These are phyloP conservation scores for Trachelus iudaicus DNA, from an alignment of 2,888 invertebrate genomes.

Conservation along the genomic window DNA sequence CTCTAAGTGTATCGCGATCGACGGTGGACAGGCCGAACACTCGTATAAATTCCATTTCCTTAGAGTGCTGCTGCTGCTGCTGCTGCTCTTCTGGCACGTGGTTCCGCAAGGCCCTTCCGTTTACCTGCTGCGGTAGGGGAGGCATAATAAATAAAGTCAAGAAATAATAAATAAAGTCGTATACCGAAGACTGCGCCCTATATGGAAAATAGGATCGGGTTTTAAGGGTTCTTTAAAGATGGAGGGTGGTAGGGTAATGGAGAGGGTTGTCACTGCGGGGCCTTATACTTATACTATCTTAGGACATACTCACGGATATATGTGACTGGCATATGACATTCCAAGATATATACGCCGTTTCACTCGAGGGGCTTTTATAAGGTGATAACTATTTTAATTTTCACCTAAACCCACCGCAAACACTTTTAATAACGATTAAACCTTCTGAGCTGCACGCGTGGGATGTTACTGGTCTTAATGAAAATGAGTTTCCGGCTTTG, in stretches of 20 bases:
- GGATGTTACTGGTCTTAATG: too few species aligned
- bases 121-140: constrained; percentile 13
- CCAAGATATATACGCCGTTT: constrained; percentile 42
- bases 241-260: not conserved
- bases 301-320: constrained; percentile 42
- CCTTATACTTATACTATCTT: constrained; percentile 42
- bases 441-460: too few species aligned
- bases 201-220: too few species aligned
- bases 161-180: too few species aligned
- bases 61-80: constrained; percentile 8
- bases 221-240: too few species aligned
- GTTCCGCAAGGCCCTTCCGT: not conserved
- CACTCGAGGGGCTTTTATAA: constrained; percentile 54
- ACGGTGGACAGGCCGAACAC: too few species aligned
- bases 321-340: constrained; percentile 43
- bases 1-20: too few species aligned
- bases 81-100: not conserved
- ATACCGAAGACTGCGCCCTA: too few species aligned
- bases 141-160: constrained; percentile 27
- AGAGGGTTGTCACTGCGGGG: constrained; percentile 29
- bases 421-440: too few species aligned
- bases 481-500: too few species aligned
- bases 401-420: too few species aligned
- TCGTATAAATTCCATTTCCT: constrained; percentile 22
- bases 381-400: constrained; percentile 57